Conservation (phyloP, 1,140 invertebrate genomes). For the Archegozetes longisetosus region DNA sequence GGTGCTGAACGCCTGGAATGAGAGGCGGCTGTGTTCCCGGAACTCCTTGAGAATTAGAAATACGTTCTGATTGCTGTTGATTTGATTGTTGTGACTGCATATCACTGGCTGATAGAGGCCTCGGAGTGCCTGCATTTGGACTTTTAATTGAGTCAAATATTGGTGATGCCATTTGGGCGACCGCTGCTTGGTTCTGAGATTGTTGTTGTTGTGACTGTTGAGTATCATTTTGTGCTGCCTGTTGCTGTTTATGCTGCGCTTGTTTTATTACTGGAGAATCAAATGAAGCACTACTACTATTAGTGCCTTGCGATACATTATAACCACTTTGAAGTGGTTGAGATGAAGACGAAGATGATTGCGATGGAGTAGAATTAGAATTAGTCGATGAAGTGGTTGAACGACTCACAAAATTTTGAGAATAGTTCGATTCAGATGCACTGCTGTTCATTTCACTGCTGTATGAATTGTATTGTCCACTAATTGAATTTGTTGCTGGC, state of each 20-base stretch:
- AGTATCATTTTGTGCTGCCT: conserved; percentile 7
- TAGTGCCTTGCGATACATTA: background rate
- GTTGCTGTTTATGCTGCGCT: conserved; percentile 10
- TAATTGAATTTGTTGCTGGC: background rate
- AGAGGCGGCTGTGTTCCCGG: background rate
- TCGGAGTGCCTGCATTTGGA: background rate
- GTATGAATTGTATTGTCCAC: background rate
- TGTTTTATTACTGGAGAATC: background rate
- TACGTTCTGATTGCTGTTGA: conserved; percentile 4
- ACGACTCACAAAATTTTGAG: background rate
- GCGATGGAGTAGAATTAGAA: background rate
- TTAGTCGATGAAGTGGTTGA: background rate
- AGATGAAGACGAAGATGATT: background rate
- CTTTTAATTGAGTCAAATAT: background rate
- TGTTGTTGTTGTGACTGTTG: conserved; percentile 10
- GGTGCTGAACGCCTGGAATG: background rate
- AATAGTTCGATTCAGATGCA: background rate
- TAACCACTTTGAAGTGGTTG: background rate
- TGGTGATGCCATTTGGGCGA: background rate
- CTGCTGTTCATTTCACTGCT: background rate
- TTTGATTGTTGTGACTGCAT: conserved; percentile 11
- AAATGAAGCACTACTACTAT: background rate
- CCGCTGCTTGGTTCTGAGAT: background rate
- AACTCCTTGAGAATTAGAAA: background rate
- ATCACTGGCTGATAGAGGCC: background rate